These are phyloP conservation scores for Acromyrmex echinatior DNA, from an alignment of 1,140 invertebrate genomes.

Conservation along the genomic window DNA sequence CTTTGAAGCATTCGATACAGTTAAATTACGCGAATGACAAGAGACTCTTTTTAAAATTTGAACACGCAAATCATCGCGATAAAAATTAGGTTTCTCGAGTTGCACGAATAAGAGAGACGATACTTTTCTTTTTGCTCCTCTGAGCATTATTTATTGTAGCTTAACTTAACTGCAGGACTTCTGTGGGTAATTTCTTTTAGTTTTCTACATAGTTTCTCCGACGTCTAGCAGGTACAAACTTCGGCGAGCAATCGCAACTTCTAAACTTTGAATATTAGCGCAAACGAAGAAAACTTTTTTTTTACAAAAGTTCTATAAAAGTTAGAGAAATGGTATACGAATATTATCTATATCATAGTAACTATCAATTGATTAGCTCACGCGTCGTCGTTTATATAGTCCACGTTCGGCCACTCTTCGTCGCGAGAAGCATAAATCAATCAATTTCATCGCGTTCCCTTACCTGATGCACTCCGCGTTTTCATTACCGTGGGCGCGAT, in stretches of 20 bases:
- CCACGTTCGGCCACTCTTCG: background rate
- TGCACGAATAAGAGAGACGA: background rate
- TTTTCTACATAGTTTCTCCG: background rate
- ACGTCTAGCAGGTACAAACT: background rate
- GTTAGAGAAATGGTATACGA: background rate
- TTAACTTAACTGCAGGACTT: background rate
- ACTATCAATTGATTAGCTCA: background rate
- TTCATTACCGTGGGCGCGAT: conserved; percentile 69
- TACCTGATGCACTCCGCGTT: conserved; percentile 59
- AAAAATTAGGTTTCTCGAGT: background rate
- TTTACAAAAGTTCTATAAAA: background rate
- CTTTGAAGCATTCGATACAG: background rate
- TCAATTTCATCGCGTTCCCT: conserved; percentile 67
- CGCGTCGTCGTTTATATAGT: too few species aligned
- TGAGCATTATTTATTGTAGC: background rate
- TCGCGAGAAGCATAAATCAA: conserved; percentile 67
- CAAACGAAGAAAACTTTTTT: conserved; percentile 4
- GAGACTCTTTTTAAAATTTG: background rate
- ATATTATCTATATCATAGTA: background rate
- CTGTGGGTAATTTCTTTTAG: conserved; percentile 20
- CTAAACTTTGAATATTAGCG: conserved; percentile 30
- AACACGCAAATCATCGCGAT: background rate
- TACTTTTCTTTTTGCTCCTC: background rate
- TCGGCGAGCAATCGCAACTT: background rate
- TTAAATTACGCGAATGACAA: background rate